Conservation (phyloP, 2,113 vertebrate species). For the Coregonus clupeaformis region DNA sequence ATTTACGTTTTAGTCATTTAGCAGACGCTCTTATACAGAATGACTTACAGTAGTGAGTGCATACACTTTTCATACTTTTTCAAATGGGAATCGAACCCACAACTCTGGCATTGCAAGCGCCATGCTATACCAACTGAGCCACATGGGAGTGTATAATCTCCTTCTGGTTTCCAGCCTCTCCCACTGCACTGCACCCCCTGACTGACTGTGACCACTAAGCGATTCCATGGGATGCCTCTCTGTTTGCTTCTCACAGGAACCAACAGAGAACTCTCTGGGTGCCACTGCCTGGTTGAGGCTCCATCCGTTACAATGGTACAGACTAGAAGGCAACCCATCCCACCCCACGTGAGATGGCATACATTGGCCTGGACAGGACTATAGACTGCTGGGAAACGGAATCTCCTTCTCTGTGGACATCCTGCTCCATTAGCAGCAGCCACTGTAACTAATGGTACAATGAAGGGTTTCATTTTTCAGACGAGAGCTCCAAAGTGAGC, state of each 20-base stretch:
- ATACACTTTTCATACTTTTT: no score
- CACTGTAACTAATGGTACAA: background rate
- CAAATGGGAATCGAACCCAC: no score
- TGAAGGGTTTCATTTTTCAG: background rate
- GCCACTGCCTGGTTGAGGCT: background rate
- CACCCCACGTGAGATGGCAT: background rate
- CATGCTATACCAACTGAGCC: no score
- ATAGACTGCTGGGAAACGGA: background rate
- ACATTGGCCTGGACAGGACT: background rate
- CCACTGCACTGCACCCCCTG: background rate
- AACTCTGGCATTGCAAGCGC: no score
- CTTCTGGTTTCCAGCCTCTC: background rate
- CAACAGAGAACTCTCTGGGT: background rate
- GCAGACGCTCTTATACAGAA: no score
- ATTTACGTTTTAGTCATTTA: no score
- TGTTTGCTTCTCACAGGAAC: background rate
- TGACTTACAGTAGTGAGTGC: no score
- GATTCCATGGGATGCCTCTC: background rate
- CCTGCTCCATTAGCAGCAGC: background rate
- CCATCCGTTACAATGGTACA: background rate
- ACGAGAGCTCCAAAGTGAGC: background rate
- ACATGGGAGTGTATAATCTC: background rate
- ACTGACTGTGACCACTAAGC: slow-evolving; percentile 10
- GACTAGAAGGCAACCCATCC: background rate
- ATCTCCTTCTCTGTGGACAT: background rate